These are phyloP conservation scores for Tetranychus truncatus DNA, from an alignment of 2,888 invertebrate genomes.

Conservation along the genomic window DNA sequence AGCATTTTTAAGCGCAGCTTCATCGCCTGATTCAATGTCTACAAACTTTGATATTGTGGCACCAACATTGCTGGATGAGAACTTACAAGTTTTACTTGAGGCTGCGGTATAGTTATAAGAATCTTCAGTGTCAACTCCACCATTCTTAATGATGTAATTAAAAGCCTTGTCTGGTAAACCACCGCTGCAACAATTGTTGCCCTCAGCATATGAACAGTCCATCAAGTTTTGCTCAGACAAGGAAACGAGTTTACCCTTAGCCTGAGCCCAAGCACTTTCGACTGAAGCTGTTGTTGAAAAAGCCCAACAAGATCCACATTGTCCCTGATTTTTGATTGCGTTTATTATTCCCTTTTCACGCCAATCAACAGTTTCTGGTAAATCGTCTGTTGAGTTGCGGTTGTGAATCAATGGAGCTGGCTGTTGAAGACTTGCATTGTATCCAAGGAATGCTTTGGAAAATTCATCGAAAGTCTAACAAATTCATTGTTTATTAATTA, in stretches of 20 bases:
- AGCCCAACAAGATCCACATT: constrained; percentile 44
- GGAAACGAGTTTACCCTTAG: constrained; percentile 52
- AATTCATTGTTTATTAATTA: too few species aligned
- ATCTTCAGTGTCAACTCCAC: constrained; percentile 44
- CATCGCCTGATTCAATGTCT: constrained; percentile 44
- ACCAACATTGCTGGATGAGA: constrained; percentile 42
- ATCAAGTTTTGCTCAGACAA: constrained; percentile 79
- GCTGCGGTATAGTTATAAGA: constrained; percentile 30
- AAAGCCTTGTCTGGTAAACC: constrained; percentile 40
- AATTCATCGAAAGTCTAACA: neutral
- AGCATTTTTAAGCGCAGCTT: constrained; percentile 52
- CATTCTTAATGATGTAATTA: constrained; percentile 38
- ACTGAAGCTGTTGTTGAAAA: constrained; percentile 43
- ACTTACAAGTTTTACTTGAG: constrained; percentile 1
- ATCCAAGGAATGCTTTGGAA: neutral
- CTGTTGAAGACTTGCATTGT: neutral
- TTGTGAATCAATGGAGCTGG: neutral
- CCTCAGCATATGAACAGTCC: constrained; percentile 57
- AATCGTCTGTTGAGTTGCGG: neutral
- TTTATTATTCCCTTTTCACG: constrained; percentile 64
- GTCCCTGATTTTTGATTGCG: constrained; percentile 44
- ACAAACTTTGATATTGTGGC: constrained; percentile 62
- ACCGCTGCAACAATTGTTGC: constrained; percentile 70
- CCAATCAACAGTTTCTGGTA: constrained; percentile 51
- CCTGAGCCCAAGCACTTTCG: constrained; percentile 46